Conservation (phyloP, 2,113 vertebrate genomes). For the Spheniscus mendiculus region DNA sequence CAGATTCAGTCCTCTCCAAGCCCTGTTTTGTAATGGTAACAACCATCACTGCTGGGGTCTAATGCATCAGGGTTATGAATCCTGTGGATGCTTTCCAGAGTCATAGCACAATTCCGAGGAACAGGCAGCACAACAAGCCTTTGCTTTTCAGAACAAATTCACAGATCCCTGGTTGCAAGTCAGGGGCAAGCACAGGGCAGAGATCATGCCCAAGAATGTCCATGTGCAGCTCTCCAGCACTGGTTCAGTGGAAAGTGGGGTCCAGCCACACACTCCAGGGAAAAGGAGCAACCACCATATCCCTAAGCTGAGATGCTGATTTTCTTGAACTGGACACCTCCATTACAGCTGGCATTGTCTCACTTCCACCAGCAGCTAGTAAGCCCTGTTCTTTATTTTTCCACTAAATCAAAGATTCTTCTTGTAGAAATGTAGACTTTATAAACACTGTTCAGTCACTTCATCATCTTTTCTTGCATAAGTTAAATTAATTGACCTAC, state of each 20-base stretch:
- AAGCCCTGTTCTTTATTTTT: slow-evolving; percentile 27
- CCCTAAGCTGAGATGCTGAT: not conserved
- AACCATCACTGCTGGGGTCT: not conserved
- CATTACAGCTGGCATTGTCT: not conserved
- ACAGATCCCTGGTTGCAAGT: not conserved
- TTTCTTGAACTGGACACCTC: not conserved
- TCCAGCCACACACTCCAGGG: rapidly evolving
- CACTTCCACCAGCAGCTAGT: not conserved
- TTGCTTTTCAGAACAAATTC: not conserved
- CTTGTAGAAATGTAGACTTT: slow-evolving; percentile 15
- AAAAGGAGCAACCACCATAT: not conserved
- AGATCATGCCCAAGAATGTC: not conserved
- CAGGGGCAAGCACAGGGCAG: not conserved
- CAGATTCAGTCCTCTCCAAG: not conserved
- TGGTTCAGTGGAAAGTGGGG: not conserved
- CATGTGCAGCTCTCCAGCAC: not conserved
- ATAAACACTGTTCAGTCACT: slow-evolving; percentile 24
- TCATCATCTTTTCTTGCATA: slow-evolving; percentile 21
- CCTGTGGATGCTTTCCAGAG: not conserved
- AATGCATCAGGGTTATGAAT: not conserved
- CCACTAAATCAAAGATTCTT: slow-evolving; percentile 39
- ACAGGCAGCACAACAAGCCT: not conserved
- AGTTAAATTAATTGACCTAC: slow-evolving; percentile 14
- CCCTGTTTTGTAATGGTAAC: not conserved
- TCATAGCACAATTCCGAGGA: not conserved